A percentile compares a stretch with the other conserved stretches of the same genome.
Evolutionary conservation across 2,888 invertebrate species (phyloP).

Genomic region (Congeria kusceri): DNA sequence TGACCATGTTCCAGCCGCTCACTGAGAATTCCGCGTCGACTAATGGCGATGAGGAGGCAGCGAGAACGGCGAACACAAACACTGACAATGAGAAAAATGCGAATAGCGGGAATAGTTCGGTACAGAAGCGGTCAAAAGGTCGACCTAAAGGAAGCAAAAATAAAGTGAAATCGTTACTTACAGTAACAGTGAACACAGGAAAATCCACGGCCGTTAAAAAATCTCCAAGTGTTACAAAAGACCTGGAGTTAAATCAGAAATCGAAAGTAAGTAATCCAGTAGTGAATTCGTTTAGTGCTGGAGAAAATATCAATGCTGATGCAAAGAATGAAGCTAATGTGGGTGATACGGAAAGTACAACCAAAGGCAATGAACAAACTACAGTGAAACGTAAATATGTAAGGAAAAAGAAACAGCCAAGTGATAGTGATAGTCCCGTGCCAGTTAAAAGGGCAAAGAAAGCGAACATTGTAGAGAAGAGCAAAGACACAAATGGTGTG

Average conservation of each 20-base stretch:
- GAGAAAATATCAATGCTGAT: neutral
- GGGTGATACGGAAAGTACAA: neutral
- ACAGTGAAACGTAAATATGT: constrained; percentile 57
- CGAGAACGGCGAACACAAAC: neutral
- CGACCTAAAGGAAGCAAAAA: constrained; percentile 38
- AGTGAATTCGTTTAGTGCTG: neutral
- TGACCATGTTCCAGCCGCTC: constrained; percentile 57
- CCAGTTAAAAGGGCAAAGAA: neutral
- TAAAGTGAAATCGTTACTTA: constrained; percentile 8
- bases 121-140: constrained; percentile 18
- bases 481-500: no score
- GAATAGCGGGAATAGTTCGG: neutral
- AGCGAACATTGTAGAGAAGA: neutral
- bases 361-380: constrained; percentile 15
- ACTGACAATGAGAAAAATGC: neutral
- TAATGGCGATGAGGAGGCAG: no score
- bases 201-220: no score
- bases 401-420: constrained; percentile 24
- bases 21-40: constrained; percentile 12
- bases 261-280: neutral
- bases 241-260: neutral
- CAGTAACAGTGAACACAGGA: no score
- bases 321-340: neutral
- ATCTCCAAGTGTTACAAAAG: neutral
- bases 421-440: neutral